A percentile compares a stretch with the other conserved stretches of the same genome.
These are phyloP conservation scores for Cataglyphis livida DNA, from an alignment of 2,888 invertebrate species.

Conservation along the genomic window DNA sequence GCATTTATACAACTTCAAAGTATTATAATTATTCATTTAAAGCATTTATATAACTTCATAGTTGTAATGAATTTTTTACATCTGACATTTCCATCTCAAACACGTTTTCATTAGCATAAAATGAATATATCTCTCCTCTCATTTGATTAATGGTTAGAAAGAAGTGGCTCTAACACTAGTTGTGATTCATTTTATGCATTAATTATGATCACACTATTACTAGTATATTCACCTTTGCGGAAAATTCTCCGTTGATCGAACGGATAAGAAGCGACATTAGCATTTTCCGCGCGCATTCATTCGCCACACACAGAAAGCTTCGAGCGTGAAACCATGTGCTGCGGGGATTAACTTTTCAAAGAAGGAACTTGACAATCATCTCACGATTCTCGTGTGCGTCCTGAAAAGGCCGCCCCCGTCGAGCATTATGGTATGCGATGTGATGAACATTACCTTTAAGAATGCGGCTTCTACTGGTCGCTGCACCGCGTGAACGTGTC, in stretches of 20 bases:
- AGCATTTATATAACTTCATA: neutral
- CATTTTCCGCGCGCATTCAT: neutral
- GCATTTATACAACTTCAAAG: neutral
- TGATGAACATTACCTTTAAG: slow-evolving; percentile 45
- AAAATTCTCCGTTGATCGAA: neutral
- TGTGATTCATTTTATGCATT: neutral
- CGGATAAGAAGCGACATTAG: neutral
- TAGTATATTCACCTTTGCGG: neutral
- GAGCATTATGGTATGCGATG: slow-evolving; percentile 28
- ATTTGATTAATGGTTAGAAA: neutral
- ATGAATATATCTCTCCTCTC: neutral
- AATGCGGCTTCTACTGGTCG: slow-evolving; percentile 8
- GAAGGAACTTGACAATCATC: slow-evolving; percentile 1
- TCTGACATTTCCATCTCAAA: neutral
- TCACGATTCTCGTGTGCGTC: slow-evolving; percentile 14
- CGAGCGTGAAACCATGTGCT: neutral
- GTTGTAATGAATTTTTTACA: neutral
- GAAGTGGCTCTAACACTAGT: neutral
- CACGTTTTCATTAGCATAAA: neutral
- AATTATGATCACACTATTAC: neutral
- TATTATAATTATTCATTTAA: neutral
- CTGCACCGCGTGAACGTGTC: neutral
- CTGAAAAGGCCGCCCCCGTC: neutral
- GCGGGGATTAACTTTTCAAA: slow-evolving; percentile 14
- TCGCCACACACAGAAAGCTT: neutral